phyloP scores from a whole-genome alignment of 1,140 invertebrate species.

The Aphaenogaster floridana region DNA sequence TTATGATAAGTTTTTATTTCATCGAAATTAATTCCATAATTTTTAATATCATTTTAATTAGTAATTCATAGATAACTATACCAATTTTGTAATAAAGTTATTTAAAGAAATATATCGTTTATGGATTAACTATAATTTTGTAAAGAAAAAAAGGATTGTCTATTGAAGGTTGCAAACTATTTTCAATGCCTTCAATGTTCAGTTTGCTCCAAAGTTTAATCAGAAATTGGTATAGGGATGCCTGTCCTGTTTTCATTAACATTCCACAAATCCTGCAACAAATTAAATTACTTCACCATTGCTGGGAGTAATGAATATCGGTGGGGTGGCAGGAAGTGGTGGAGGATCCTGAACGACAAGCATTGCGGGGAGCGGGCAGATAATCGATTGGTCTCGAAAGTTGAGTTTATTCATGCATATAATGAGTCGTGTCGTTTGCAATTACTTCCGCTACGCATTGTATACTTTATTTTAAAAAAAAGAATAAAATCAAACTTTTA shows the following conservation, averaged over 20 bases:
- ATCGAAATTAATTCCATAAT: background rate
- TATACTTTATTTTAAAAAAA: constrained; percentile 17
- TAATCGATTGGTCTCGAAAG: constrained; percentile 83
- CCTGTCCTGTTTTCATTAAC: constrained; percentile 85
- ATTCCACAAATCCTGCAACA: constrained; percentile 86
- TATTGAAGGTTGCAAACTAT: constrained; percentile 23
- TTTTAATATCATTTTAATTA: background rate
- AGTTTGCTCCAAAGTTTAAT: constrained; percentile 74
- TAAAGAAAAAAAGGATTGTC: background rate
- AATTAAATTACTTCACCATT: constrained; percentile 86
- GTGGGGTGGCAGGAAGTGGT: constrained; percentile 66
- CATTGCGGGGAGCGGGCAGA: constrained; percentile 67
- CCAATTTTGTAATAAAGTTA: background rate
- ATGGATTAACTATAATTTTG: no score
- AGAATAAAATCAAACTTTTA: constrained; percentile 8
- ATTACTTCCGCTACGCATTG: constrained; percentile 42
- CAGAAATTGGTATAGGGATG: constrained; percentile 81
- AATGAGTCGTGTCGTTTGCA: constrained; percentile 52
- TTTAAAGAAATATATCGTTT: background rate
- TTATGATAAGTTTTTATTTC: background rate
- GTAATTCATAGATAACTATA: background rate
- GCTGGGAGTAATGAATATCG: constrained; percentile 83
- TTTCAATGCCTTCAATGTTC: constrained; percentile 28
- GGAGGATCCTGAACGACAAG: constrained; percentile 69
- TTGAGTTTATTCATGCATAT: constrained; percentile 71